Conservation (phyloP, 2,888 invertebrate species). For the Cryptus viduatorius region DNA sequence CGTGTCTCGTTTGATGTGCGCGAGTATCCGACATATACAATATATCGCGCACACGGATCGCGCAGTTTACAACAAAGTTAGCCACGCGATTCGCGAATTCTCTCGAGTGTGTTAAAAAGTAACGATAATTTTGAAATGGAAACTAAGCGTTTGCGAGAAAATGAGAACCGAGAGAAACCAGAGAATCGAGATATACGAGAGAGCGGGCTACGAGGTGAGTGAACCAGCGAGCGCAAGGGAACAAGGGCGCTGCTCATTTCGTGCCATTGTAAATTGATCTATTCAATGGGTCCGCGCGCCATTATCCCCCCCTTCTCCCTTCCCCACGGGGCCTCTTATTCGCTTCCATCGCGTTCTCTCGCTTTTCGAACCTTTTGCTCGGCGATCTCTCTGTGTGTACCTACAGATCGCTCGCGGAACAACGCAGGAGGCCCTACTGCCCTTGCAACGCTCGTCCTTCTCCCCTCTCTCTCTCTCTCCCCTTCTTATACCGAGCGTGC, state of each 20-base stretch:
- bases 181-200: constrained; percentile 36
- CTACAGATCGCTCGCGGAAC: constrained; percentile 47
- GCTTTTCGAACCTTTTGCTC: constrained; percentile 26
- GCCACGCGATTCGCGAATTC: background rate
- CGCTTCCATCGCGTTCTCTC: constrained; percentile 56
- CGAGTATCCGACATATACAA: background rate
- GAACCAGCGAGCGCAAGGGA: constrained; percentile 62
- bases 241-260: constrained; percentile 82
- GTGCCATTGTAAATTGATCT: constrained; percentile 85
- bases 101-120: background rate
- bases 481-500: constrained; percentile 2
- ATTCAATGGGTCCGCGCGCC: constrained; percentile 83
- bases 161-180: constrained; percentile 5
- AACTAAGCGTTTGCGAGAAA: constrained; percentile 21
- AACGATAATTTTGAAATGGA: constrained; percentile 7
- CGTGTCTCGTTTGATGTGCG: background rate
- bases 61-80: background rate
- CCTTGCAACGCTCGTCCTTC: background rate
- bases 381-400: constrained; percentile 10
- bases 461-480: no score
- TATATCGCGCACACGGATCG: background rate
- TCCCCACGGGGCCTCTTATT: constrained; percentile 75
- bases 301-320: constrained; percentile 79
- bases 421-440: constrained; percentile 67
- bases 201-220: constrained; percentile 47